Conservation (phyloP, 2,888 invertebrate genomes). For the Conus canariensis region DNA sequence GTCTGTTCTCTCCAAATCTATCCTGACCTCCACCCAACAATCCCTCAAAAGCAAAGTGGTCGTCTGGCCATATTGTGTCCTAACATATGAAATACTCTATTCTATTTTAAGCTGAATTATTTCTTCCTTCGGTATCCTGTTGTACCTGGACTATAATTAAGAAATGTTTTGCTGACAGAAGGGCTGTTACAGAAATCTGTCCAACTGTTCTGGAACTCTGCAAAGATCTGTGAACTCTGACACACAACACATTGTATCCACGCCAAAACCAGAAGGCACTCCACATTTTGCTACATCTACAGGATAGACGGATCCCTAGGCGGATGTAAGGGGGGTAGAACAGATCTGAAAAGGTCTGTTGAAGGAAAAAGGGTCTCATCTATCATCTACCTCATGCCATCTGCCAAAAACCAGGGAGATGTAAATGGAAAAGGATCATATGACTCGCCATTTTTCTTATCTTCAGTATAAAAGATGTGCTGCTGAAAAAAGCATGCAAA, state of each 20-base stretch:
- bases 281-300: not conserved
- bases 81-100: too few relatives aligned
- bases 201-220: too few relatives aligned
- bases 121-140: too few relatives aligned
- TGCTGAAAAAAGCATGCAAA: not conserved
- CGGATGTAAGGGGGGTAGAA: not conserved
- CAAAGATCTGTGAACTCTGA: too few relatives aligned
- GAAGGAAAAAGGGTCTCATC: not conserved
- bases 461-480: not conserved
- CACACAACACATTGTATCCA: not conserved
- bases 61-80: too few relatives aligned
- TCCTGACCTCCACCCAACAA: too few relatives aligned
- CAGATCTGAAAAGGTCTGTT: not conserved
- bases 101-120: too few relatives aligned
- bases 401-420: not conserved
- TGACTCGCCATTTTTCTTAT: not conserved
- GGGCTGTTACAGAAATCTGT: too few relatives aligned
- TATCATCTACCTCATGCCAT: constrained; percentile 21
- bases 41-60: too few relatives aligned
- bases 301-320: not conserved
- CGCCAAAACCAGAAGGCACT: not conserved
- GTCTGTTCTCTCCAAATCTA: not conserved
- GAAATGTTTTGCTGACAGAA: too few relatives aligned
- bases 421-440: not conserved
- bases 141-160: too few relatives aligned